These are phyloP conservation scores for Anser cygnoides DNA, from an alignment of 2,113 vertebrate genomes.

Conservation along the genomic window DNA sequence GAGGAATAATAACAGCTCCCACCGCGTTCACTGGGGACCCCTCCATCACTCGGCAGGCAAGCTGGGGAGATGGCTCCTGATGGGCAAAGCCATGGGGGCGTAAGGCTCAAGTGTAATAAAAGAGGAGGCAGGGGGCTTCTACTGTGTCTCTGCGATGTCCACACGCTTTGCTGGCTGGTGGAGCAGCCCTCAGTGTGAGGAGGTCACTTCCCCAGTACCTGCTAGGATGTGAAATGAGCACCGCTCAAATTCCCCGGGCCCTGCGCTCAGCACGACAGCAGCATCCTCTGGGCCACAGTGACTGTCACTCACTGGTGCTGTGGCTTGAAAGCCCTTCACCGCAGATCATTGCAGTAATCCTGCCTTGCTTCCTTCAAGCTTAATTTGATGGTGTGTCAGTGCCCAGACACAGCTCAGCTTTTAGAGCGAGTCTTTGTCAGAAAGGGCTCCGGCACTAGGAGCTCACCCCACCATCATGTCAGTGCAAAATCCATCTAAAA, in stretches of 20 bases:
- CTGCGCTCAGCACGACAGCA: fast-evolving
- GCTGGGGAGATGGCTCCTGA: neutral
- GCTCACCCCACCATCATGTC: neutral
- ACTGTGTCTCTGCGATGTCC: neutral
- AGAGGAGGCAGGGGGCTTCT: neutral
- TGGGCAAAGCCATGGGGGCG: neutral
- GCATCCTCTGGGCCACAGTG: neutral
- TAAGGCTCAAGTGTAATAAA: neutral
- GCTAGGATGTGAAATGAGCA: neutral
- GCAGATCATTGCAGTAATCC: neutral
- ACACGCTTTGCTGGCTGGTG: neutral
- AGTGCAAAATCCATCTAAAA: neutral
- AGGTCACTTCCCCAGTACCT: neutral
- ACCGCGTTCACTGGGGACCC: neutral
- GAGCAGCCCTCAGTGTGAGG: neutral
- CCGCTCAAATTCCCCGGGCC: neutral
- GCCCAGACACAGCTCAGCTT: neutral
- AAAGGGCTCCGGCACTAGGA: neutral
- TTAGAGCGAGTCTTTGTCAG: neutral
- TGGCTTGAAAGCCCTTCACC: neutral
- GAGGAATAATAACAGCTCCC: neutral
- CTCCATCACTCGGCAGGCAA: neutral
- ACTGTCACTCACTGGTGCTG: neutral
- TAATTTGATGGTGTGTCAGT: neutral
- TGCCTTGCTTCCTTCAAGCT: neutral